Evolutionary conservation across 2,113 vertebrate species (phyloP).

Genomic region (Coracopsis vasa): DNA sequence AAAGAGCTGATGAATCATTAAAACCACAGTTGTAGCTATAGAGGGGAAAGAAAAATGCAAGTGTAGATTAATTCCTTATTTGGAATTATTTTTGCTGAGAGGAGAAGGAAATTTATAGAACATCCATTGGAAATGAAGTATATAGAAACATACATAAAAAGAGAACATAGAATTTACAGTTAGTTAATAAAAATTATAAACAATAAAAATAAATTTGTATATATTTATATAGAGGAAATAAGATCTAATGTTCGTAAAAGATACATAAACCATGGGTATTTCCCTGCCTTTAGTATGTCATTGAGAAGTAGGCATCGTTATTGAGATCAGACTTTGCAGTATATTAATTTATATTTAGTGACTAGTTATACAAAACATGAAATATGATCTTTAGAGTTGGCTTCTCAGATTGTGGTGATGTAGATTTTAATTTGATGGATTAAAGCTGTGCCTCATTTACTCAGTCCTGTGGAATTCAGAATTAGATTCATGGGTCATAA

Average conservation of each 20-base stretch:
- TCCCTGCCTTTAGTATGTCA: neutral
- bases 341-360: conserved; percentile 5
- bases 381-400: neutral
- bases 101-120: neutral
- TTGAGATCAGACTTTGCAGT: neutral
- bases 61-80: neutral
- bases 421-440: conserved; percentile 31
- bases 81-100: neutral
- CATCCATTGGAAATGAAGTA: neutral
- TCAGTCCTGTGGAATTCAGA: neutral
- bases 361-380: neutral
- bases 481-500: conserved; percentile 13
- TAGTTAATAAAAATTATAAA: neutral
- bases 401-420: conserved; percentile 6
- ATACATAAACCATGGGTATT: neutral
- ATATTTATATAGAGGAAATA: neutral
- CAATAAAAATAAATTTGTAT: neutral
- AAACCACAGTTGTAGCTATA: neutral
- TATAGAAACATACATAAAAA: neutral
- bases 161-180: neutral
- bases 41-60: neutral
- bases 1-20: neutral
- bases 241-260: neutral
- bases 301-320: conserved; percentile 9
- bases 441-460: conserved; percentile 44